Evolutionary conservation across 2,888 invertebrate species (phyloP), one percentile per base, ranked within the genome.

Genomic region (Hypomecis atomaria): DNA sequence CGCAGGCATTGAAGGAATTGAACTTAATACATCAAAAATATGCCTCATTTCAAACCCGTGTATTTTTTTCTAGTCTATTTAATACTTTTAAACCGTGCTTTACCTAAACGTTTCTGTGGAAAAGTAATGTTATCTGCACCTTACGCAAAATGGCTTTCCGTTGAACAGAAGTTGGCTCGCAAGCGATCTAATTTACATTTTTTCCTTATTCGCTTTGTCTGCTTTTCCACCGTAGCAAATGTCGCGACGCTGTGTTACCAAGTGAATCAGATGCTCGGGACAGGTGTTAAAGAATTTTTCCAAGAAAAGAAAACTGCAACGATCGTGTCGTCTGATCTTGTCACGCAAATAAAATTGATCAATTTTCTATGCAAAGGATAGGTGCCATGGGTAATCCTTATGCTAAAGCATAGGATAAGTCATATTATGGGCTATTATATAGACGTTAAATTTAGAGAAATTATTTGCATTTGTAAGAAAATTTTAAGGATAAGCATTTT

Each of bases 111-210:
- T 54, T 62, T 43, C 42, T 42, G 55, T 45, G 57, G 47, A 48
- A 65, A 71, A 66, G 62, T 65, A 65, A 73, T 50, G 63, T 58
- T 62, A 67, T 70, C 65, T 56, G 61, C 66, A 69, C 59, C 69
- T 68, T 52, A 54, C 1, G 60, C 62, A 66, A 70, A 71, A 65
- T 65, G 65, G 62, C 55, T 67, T 65, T 65, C 44, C 58, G 45
- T 53, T 67, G 68, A 71, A 71, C 63, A 72, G 71, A 68, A 66
- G 45, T 53, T 70, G 59, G 65, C 57, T 66, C 54, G 63, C 64
- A 63, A 70, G 71, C 66, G 57, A 66, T 71, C 64, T 60, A 63
- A 75, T 76, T 76, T 71, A 62, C 75, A 76, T 76, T 73, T 65
- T 62, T 75, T 69, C 69, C 74, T 70, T 75, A 61, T 76, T 64